A percentile compares a stretch with the other conserved stretches of the same genome.
Conservation (phyloP, 2,888 invertebrate genomes). For the Scaptomyza parva region DNA sequence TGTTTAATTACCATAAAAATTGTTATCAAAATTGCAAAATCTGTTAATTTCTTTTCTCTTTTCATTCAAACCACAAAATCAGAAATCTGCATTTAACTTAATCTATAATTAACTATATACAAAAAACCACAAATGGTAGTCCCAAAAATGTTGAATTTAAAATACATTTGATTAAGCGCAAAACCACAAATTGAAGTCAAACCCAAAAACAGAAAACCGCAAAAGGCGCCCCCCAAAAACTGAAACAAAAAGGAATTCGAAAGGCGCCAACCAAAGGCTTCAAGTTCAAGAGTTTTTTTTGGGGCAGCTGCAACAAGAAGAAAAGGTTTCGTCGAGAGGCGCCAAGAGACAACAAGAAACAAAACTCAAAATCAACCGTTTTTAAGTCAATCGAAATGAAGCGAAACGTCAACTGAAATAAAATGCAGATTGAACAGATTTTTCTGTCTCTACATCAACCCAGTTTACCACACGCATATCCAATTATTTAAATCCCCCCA, state of each 20-base stretch:
- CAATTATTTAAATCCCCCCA: constrained; percentile 80
- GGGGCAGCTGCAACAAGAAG: constrained; percentile 36
- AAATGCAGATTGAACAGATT: constrained; percentile 51
- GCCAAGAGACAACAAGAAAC: constrained; percentile 12
- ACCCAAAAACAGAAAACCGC: not conserved
- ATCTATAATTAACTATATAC: constrained; percentile 1
- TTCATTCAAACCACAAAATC: not conserved
- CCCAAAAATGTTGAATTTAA: not conserved
- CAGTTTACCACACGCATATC: constrained; percentile 80
- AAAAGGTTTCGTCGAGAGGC: constrained; percentile 4
- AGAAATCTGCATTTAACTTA: not conserved
- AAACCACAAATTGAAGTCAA: constrained; percentile 6
- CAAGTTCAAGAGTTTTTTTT: not conserved
- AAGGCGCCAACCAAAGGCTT: not conserved
- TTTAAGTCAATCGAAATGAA: constrained; percentile 4
- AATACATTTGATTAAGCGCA: not conserved
- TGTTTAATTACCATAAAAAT: not conserved
- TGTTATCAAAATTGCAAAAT: not conserved
- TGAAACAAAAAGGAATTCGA: not conserved
- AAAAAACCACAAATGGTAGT: not conserved
- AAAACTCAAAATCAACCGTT: constrained; percentile 8
- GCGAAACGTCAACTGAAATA: constrained; percentile 55
- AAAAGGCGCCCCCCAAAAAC: not conserved
- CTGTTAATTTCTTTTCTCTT: not conserved
- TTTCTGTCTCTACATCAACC: constrained; percentile 32